Evolutionary conservation across 2,797 vertebrate species (phyloP), one percentile per base, ranked within the genome.

Genomic region (Hozukius guyotensis): DNA sequence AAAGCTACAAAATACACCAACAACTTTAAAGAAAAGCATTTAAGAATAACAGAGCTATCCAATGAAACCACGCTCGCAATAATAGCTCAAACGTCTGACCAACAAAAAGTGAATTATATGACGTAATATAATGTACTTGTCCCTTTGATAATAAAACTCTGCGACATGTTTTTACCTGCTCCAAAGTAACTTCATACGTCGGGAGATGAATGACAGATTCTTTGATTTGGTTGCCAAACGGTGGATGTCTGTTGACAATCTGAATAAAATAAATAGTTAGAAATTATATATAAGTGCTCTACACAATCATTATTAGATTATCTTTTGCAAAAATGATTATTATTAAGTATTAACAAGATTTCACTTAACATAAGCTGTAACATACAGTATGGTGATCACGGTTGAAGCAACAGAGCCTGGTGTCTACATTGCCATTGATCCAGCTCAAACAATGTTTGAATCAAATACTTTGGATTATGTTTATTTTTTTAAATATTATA

Each of bases 151-250:
- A 38, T 49, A 55, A 61, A 52, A 38, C 3, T 56, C 3, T 72
- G n/a, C 8, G 22, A 38, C 8, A 5, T 5, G 0, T 11, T 86
- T 46, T 87, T 94, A 99, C 99, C 98, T 99, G 99, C 83, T 99
- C 96, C 85, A 98, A 68, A 74, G 88, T 91, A 78, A 99, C 92
- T 89, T 97, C 95, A 71, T 99, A 99, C 93, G 97, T 98, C 11
- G 99, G 98, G 78, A 99, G 97, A 88, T 96, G 92, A 32, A 94
- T 85, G 85, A 98, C 96, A 80, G 96, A 96, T 75, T 99, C 98
- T 95, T 96, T 98, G 93, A 99, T 98, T 90, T 98, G 98, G 89
- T 97, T 99, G 91, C 99, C 99, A 96, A 99, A 99, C 25, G 98
- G 98, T 61, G 99, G 99, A 84, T 99, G 97, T 87, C 98, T 97